Evolutionary conservation across 37 sponge, comb jelly and placozoan species (phyloP), one percentile per base, ranked within the genome.

Genomic region (Halichondria panicea): DNA sequence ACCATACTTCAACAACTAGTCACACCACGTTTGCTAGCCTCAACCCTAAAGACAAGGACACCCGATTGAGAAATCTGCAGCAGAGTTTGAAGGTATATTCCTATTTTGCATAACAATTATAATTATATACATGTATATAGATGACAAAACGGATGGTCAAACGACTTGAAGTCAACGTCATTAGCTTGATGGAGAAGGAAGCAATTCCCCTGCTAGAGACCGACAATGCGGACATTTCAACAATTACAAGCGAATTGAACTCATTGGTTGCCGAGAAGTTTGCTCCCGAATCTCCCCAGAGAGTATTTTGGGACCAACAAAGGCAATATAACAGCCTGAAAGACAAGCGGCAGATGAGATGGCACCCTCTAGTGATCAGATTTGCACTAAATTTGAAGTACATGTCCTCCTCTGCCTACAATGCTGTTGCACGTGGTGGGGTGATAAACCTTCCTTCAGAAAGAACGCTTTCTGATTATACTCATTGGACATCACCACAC

Each of bases 261-360:
- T 52, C 70, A 25, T 6, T 44, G 4, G 70, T 69, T 25, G 32
- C 18, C 31, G 27, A 43, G 27, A 66, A 8, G 4, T 62, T 28
- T 31, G 30, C 63, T 28, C 0, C 0, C 6, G 2, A 57, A n/a
- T 72, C 56, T 37, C 40, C 58, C 18, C 74, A 72, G 37, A 34
- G 43, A 57, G 15, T 74, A 24, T 74, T 74, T 21, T 74, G 75
- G 75, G 60, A 74, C 19, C 60, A 74, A 42, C 75, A 74, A 42
- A 21, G 30, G 37, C 22, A 59, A 42, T 74, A 60, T 42, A 57
- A 74, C 18, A 15, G 3, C 8, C 43, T 74, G 24, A 58, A 57
- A 21, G 28, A 22, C 75, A 74, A 74, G 43, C 57, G 61, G 39
- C 75, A 74, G 31, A 74, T 59, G 75, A 35, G 60, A 25, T 62